phyloP scores from a whole-genome alignment of 2,888 invertebrate species.

The Volucella inflata region DNA sequence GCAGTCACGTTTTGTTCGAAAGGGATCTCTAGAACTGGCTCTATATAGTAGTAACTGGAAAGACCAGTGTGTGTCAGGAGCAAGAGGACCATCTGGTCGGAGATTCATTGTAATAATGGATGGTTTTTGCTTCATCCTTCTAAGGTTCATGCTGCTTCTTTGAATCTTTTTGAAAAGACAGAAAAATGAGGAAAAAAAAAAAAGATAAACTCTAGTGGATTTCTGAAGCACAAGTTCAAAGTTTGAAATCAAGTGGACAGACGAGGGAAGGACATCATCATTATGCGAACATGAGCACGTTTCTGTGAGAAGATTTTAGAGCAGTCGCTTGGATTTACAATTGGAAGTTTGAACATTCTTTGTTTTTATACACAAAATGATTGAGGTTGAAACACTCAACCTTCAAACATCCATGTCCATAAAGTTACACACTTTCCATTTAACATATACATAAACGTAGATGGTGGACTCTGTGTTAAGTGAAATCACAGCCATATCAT shows the following conservation, averaged over 20 bases:
- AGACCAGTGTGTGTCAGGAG: slow-evolving; percentile 6
- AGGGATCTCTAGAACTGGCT: slow-evolving; percentile 51
- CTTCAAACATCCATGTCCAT: not conserved
- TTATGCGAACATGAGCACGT: slow-evolving; percentile 62
- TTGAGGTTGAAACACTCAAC: slow-evolving; percentile 15
- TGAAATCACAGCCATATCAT: slow-evolving; percentile 17
- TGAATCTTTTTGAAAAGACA: slow-evolving; percentile 26
- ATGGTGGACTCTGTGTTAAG: not conserved
- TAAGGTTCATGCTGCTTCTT: slow-evolving; percentile 61
- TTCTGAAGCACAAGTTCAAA: slow-evolving; percentile 66
- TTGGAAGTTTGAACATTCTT: slow-evolving; percentile 44
- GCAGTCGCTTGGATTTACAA: slow-evolving; percentile 55
- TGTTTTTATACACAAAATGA: slow-evolving; percentile 16
- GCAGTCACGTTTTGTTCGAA: slow-evolving; percentile 74
- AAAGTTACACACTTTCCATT: not conserved
- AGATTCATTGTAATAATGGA: slow-evolving; percentile 67
- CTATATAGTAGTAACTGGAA: slow-evolving; percentile 28
- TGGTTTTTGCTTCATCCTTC: slow-evolving; percentile 39
- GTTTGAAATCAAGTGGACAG: slow-evolving; percentile 68
- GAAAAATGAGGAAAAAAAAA: slow-evolving; percentile 6
- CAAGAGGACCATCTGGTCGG: slow-evolving; percentile 42
- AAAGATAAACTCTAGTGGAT: slow-evolving; percentile 66
- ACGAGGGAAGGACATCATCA: slow-evolving; percentile 63
- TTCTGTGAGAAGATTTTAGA: slow-evolving; percentile 47
- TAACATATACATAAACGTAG: not conserved